Base-by-base conservation (phyloP, 2,888 invertebrate species). In the Andrena bucephala region DNA sequence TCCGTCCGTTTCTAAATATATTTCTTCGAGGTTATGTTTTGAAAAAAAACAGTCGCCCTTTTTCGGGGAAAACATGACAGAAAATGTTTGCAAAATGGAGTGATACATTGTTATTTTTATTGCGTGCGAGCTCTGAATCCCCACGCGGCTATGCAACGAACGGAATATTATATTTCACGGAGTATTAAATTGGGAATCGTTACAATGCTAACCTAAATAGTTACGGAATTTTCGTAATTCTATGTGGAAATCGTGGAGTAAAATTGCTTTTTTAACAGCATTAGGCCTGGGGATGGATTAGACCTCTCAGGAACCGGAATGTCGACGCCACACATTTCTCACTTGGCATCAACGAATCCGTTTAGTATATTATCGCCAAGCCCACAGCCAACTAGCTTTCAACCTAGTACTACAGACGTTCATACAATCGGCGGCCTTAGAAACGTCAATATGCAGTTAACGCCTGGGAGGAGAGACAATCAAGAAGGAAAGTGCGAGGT, bases 401-500 rank as follows among this genome's bases (percentile, higher is more conserved):
- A 92, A 69, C 89, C 91, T 59, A 91, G 90, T 70, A 87, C 89
- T 0, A 73, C 89, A 50, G 90, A 92, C 84, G 85, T 91, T 75
- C 86, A 87, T 85, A 85, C 88, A 89, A 87, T 88, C 72, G 89
- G 91, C 80, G 92, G 92, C 90, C 92, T 92, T 91, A 92, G 79
- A 83, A 90, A 93, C 75, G 89, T 89, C 88, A 90, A 92, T 88
- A 90, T 90, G 71, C 91, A 93, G 74, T 72, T 90, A 74, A 84
- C 91, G 86, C 84, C 92, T 70, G 90, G 89, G 27, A 89, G 87
- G 48, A 93, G 90, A 79, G 91, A 92, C 84, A 92, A 92, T 90
- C 90, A 89, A 68, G 92, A 92, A 85, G 93, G 93, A 81, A 90
- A 86, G 27, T 93, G 93, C 59, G 93, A 93, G 89, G 93, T 93